Evolutionary conservation across 2,113 vertebrate genomes (phyloP), one percentile per base, ranked within the genome.

Genomic region (Mola mola): DNA sequence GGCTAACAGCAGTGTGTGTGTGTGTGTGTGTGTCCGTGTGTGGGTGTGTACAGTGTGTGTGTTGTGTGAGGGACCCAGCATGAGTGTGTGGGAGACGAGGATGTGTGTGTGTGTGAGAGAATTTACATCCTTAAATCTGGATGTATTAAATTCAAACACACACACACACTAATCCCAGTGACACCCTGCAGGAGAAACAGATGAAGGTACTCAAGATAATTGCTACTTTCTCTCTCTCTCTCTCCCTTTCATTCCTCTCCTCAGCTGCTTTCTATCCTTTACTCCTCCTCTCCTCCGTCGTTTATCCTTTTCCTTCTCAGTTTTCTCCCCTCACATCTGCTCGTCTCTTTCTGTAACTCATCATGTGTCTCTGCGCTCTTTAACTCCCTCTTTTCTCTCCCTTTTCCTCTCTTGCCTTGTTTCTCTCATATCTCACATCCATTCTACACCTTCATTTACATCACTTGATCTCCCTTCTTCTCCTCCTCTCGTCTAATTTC

Each of bases 1-100:
- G 38, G 48, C 51, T 44, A 59, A 59, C 69, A 69, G 71, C 74
- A 53, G 64, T 33, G 61, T 72, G 75, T 79, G 50, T 67, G 55
- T 40, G 33, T 52, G 16, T 52, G 61, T 52, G 38, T 19, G 36
- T 34, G 68, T 24, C 44, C 8, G 24, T 49, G 52, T 44, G 55
- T 2, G 40, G 44, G n/a, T 59, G 41, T 42, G 52, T 37, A 40
- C 22, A 50, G 38, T 37, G 47, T 22, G 8, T 43, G 47, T n/a
- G n/a, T n/a, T n/a, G n/a, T n/a, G n/a, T n/a, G n/a, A n/a, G n/a
- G n/a, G n/a, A n/a, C n/a, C n/a, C 16, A 3, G 25, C 33, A 50
- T 56, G 8, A 26, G 59, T 42, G 67, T 52, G 17, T 8, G 53
- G 63, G 59, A 25, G 58, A 48, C 38, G 46, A 38, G 50, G 28